Base-by-base conservation (phyloP, 2,797 vertebrate species). In the Enteromius unitaeniatus region DNA sequence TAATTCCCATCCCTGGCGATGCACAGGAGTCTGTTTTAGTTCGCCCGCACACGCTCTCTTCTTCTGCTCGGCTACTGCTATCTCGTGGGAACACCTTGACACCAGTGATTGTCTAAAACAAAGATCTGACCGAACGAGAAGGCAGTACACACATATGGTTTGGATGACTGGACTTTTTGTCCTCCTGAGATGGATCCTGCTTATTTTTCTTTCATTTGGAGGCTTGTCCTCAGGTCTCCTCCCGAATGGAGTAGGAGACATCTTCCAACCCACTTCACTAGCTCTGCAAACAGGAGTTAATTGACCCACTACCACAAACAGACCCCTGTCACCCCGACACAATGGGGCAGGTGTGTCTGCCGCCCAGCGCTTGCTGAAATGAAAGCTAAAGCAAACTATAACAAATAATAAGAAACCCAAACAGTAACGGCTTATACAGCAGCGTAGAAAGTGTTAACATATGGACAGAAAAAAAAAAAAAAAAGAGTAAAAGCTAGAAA, bases 121-220 rank as follows among this genome's bases (percentile, higher is more conserved):
- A 82, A 77, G 82, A 79, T 70, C 10, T 64, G 69, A n/a, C 45
- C 40, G 21, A 14, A 42, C 26, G 15, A 51, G 42, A 37, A 4
- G 14, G 34, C 49, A 49, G 72, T 69, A 79, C 69, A 37, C 77
- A 88, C 83, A 83, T 86, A 80, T 88, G 85, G 65, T 68, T 82
- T 65, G 58, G 55, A 86, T 86, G 82, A 78, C 79, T 23, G 79
- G 72, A 83, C 8, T 23, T 79, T 26, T 26, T 83, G 85, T 78
- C 28, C 84, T 84, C 85, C 75, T 78, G 68, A 84, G 88, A 86
- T 83, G 82, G 84, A 79, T 53, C 70, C 70, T 42, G 88, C 75
- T 80, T 90, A 84, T 89, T 90, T 92, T 85, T 86, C 84, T 84
- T 76, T 88, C 53, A 64, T 58, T 86, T 90, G 62, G 83, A 88